These are phyloP conservation scores for Acleris holmiana DNA, from an alignment of 2,888 invertebrate genomes.

Conservation along the genomic window DNA sequence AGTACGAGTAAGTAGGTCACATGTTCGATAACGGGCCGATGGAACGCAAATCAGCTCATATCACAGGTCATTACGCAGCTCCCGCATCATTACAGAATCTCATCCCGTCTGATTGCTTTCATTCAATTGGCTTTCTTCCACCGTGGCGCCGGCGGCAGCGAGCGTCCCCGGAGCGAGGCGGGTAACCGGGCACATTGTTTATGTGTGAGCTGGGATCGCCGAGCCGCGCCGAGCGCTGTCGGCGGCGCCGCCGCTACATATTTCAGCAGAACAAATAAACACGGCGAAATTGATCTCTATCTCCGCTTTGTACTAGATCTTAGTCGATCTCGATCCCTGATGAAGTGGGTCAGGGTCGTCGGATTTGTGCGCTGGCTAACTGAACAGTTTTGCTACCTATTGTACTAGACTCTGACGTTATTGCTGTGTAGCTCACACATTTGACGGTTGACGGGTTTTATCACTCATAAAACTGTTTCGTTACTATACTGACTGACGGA, in stretches of 20 bases:
- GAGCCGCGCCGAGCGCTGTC: neutral
- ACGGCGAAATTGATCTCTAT: constrained; percentile 10
- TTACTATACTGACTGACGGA: too few species aligned
- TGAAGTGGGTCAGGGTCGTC: constrained; percentile 18
- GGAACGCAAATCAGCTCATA: constrained; percentile 13
- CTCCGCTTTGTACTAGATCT: constrained; percentile 10
- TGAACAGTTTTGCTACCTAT: neutral
- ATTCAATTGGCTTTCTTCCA: constrained; percentile 9
- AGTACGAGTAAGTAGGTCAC: constrained; percentile 17
- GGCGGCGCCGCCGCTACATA: constrained; percentile 1
- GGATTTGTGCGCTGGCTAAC: neutral
- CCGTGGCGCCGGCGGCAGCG: neutral
- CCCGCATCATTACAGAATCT: constrained; percentile 19
- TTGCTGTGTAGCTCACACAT: too few species aligned
- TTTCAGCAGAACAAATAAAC: constrained; percentile 12
- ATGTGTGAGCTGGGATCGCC: neutral
- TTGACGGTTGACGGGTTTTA: too few species aligned
- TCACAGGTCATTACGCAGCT: constrained; percentile 16
- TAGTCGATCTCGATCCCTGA: neutral
- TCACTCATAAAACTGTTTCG: too few species aligned
- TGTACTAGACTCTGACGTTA: too few species aligned
- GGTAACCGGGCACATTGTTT: constrained; percentile 16
- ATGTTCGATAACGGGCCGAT: constrained; percentile 9
- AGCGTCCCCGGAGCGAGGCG: neutral
- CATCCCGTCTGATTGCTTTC: constrained; percentile 22